These are phyloP conservation scores for Melanargia galathea DNA, from an alignment of 2,888 invertebrate genomes.

Conservation along the genomic window DNA sequence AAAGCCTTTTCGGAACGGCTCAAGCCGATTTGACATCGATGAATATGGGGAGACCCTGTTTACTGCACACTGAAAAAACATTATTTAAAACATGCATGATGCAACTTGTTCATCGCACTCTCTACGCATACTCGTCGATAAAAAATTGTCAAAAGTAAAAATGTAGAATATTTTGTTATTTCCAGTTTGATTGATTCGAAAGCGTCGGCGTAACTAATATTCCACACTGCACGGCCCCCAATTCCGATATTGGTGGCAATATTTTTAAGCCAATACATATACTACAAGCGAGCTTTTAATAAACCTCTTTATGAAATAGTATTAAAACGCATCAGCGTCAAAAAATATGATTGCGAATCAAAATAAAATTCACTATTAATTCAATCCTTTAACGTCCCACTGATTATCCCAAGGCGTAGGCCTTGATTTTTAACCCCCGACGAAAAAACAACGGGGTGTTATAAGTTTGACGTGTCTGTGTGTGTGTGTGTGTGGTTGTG, in stretches of 20 bases:
- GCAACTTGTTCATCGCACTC: not conserved
- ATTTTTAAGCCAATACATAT: conserved; percentile 29
- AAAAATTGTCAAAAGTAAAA: conserved; percentile 5
- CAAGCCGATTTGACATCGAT: no score
- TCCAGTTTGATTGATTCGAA: conserved; percentile 28
- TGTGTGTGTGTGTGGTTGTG: no score
- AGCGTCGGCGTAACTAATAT: conserved; percentile 31
- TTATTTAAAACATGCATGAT: no score
- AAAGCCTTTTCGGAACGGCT: no score
- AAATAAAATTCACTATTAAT: not conserved
- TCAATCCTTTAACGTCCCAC: no score
- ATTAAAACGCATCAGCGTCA: conserved; percentile 19
- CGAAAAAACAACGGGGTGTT: no score
- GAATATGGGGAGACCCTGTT: no score
- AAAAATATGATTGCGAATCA: not conserved
- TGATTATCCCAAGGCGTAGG: no score
- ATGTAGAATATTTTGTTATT: conserved; percentile 9
- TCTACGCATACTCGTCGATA: not conserved
- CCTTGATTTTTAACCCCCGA: no score
- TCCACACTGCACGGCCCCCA: conserved; percentile 12
- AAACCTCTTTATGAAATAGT: conserved; percentile 26
- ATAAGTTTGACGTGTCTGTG: no score
- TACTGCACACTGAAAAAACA: no score
- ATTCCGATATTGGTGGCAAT: conserved; percentile 32
- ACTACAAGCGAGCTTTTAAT: conserved; percentile 21